Percentiles rank a stretch among this genome's conserved stretches.
phyloP scores from a whole-genome alignment of 1,140 invertebrate genomes.

The Dendrolimus punctatus region DNA sequence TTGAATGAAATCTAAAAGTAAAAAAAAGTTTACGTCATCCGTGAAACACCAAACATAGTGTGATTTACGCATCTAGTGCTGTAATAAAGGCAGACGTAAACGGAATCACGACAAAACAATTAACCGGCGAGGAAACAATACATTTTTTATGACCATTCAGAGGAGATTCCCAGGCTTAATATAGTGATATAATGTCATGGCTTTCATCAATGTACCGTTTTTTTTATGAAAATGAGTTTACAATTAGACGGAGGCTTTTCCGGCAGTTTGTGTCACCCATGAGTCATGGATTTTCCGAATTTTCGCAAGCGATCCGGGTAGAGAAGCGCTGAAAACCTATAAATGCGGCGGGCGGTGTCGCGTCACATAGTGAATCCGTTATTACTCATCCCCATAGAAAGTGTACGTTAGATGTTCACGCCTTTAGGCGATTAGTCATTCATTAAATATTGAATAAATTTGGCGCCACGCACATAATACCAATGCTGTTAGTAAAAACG shows the following conservation, averaged over 20 bases:
- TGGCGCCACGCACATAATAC: conserved; percentile 10
- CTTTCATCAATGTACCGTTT: conserved; percentile 50
- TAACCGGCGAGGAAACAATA: conserved; percentile 6
- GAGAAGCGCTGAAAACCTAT: conserved; percentile 45
- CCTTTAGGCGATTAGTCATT: conserved; percentile 25
- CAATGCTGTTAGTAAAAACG: background rate
- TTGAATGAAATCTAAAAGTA: too few species aligned
- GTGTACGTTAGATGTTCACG: conserved; percentile 25
- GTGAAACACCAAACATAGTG: background rate
- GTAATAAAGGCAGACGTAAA: background rate
- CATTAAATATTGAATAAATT: conserved; percentile 16
- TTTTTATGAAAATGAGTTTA: conserved; percentile 41
- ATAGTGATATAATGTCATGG: conserved; percentile 51
- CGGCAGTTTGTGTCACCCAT: conserved; percentile 37
- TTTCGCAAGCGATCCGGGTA: conserved; percentile 28
- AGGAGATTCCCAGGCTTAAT: conserved; percentile 43
- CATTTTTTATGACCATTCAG: conserved; percentile 7
- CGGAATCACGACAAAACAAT: background rate
- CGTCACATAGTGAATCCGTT: conserved; percentile 26
- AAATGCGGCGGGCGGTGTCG: conserved; percentile 37
- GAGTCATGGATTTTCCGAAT: conserved; percentile 64
- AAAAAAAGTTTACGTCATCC: too few species aligned
- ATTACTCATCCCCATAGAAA: conserved; percentile 52
- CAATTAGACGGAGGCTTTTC: conserved; percentile 44
- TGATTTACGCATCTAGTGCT: background rate